Evolutionary conservation across 2,797 vertebrate genomes (phyloP), one percentile per base, ranked within the genome.

Genomic region (Mycteria americana): DNA sequence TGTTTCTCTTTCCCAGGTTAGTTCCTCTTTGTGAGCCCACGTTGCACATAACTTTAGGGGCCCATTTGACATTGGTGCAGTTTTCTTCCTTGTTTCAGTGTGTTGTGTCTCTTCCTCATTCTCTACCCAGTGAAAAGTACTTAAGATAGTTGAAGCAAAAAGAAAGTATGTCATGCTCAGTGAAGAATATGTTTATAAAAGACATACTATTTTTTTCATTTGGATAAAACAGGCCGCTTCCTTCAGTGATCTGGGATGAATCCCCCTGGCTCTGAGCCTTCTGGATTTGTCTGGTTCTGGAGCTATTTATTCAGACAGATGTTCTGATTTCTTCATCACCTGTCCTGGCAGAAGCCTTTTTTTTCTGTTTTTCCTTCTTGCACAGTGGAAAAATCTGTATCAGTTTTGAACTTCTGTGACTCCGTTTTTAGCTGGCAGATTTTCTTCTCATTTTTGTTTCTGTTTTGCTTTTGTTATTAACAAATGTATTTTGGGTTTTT

Each of bases 241-340:
- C 60, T 92, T 93, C 84, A 69, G 28, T 3, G n/a, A 57, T 79
- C 72, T 94, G 88, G 79, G 86, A 83, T 53, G 17, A 85, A 88
- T 95, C 68, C 74, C 11, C 3, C 31, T 81, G 90, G 68, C 89
- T 94, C 39, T 1, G 1, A 91, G 70, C 43, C 74, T 1, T 23
- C 54, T 88, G n/a, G 48, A 84, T 86, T 51, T 94, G 64, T 94
- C 89, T 95, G 83, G 53, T 92, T 92, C 69, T 76, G 85, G 84
- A 91, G 74, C 89, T 97, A 75, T 88, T 95, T 95, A n/a, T 92
- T 93, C 82, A 97, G 73, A 92, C 45, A 64, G 72, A 64, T 87
- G 50, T 83, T 94, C 76, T 89, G 78, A 89, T 92, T 97, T 85
- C 93, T 96, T 94, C 45, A 94, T 92, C 85, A 96, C 95, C 91